Evolutionary conservation across 1,140 invertebrate genomes (phyloP).

Genomic region (Schlechtendalia chinensis): DNA sequence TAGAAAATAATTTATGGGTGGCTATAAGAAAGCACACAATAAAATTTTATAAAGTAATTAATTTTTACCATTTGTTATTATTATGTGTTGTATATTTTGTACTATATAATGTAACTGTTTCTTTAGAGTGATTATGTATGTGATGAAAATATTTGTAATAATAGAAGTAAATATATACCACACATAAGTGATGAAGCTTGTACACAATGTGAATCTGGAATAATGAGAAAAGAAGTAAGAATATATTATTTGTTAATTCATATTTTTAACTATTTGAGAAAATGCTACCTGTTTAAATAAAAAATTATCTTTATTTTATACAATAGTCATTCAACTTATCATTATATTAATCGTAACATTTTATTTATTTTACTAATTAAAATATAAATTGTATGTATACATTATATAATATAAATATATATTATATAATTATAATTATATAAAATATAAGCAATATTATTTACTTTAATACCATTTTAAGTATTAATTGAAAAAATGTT

Average conservation of each 20-base stretch:
- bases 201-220: conserved; percentile 37
- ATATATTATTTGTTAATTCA: background rate
- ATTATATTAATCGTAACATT: too few relatives aligned
- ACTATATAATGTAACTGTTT: background rate
- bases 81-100: background rate
- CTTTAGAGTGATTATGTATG: conserved; percentile 42
- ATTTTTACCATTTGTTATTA: background rate
- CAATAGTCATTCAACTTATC: too few relatives aligned
- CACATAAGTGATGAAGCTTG: conserved; percentile 20
- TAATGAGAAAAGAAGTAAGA: conserved; percentile 39
- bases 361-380: too few relatives aligned
- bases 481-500: too few relatives aligned
- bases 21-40: conserved; percentile 24
- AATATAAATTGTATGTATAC: too few relatives aligned
- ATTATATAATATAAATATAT: too few relatives aligned
- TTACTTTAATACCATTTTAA: too few relatives aligned
- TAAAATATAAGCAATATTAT: too few relatives aligned
- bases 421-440: too few relatives aligned
- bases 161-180: conserved; percentile 23
- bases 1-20: conserved; percentile 26
- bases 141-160: conserved; percentile 12
- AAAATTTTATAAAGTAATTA: conserved; percentile 35
- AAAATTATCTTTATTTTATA: too few relatives aligned
- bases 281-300: too few relatives aligned
- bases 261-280: background rate